Evolutionary conservation across 1,140 invertebrate genomes (phyloP).

Genomic region (Brachionus rotundiformis): DNA sequence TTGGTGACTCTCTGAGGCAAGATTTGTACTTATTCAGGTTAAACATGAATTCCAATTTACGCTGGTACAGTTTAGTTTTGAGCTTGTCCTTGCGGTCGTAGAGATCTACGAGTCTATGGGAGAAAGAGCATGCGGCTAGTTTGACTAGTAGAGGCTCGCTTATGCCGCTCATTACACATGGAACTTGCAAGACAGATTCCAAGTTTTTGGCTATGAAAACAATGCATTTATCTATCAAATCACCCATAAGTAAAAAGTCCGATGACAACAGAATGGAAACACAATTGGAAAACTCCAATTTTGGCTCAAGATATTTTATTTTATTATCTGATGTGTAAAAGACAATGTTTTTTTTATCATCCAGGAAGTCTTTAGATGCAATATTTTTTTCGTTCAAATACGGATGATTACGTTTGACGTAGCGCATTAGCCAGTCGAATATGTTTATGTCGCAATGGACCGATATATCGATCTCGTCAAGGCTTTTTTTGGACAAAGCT

Average conservation of each 20-base stretch:
- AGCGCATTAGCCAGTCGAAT: slow-evolving; percentile 94
- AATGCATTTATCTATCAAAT: slow-evolving; percentile 77
- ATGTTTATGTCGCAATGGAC: slow-evolving; percentile 89
- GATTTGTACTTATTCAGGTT: slow-evolving; percentile 73
- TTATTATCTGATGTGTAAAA: neutral
- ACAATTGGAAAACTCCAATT: slow-evolving; percentile 77
- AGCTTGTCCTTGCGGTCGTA: slow-evolving; percentile 80
- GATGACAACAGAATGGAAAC: slow-evolving; percentile 87
- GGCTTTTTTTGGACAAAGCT: slow-evolving; percentile 53
- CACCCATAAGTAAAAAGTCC: slow-evolving; percentile 89
- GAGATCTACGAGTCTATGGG: slow-evolving; percentile 75
- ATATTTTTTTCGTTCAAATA: slow-evolving; percentile 66
- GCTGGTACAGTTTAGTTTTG: slow-evolving; percentile 77
- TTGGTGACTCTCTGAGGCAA: slow-evolving; percentile 71
- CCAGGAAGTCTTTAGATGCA: neutral
- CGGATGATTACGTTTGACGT: slow-evolving; percentile 74
- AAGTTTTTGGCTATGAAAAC: slow-evolving; percentile 77
- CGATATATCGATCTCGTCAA: slow-evolving; percentile 89
- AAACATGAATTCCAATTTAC: slow-evolving; percentile 74
- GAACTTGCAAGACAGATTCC: slow-evolving; percentile 75
- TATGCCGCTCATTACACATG: slow-evolving; percentile 77
- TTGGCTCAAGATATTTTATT: slow-evolving; percentile 43
- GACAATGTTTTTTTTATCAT: slow-evolving; percentile 16
- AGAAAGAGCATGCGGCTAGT: slow-evolving; percentile 69
- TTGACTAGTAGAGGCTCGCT: slow-evolving; percentile 75